Base-by-base conservation (phyloP, 2,797 vertebrate genomes). In the Fistularia commersonii region DNA sequence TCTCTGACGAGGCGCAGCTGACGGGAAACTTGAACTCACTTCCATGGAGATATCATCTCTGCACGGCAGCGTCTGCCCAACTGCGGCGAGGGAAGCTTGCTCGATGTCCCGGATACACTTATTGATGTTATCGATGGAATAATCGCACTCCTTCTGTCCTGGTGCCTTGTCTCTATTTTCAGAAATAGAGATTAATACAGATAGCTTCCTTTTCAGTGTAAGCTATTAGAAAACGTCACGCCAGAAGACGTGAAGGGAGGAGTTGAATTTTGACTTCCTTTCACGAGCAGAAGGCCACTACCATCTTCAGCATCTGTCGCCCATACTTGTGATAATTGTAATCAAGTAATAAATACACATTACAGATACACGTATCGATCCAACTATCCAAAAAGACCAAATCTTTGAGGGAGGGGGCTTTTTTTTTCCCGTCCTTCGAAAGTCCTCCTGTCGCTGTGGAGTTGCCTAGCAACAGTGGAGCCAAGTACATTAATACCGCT, bases 41-140 rank as follows among this genome's bases (percentile, higher is more conserved):
- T 99, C 97, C 64, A 97, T 90, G 0, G 97, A 99, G 83, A 99
- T 98, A 90, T 99, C 96, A 36, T 98, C 97, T 82, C 97, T 91
- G 7, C 91, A 92, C 66, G 95, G 94, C 77, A 99, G 71, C 59
- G 91, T 96, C 85, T 99, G 96, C 62, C 95, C 96, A 61, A 98
- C 91, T 0, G 95, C 92, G 0, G 95, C 95, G 0, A 99, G 90
- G 0, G 97, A 98, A 9, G 95, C 95, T 82, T 99, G 96, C 72
- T 99, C 97, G 2, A 99, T 99, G 86, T 98, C 95, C 62, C 97
- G 88, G 87, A 99, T 96, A 79, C 94, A 97, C 43, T 90, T 91
- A 86, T 98, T 98, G 86, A 99, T 97, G 66, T 93, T 92, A 76
- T 99, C 96, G 6, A 99, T 99, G 64, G 95, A 96, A 71, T 91